Conservation (phyloP, 2,797 vertebrate species). For the Steatocranus sp. region DNA sequence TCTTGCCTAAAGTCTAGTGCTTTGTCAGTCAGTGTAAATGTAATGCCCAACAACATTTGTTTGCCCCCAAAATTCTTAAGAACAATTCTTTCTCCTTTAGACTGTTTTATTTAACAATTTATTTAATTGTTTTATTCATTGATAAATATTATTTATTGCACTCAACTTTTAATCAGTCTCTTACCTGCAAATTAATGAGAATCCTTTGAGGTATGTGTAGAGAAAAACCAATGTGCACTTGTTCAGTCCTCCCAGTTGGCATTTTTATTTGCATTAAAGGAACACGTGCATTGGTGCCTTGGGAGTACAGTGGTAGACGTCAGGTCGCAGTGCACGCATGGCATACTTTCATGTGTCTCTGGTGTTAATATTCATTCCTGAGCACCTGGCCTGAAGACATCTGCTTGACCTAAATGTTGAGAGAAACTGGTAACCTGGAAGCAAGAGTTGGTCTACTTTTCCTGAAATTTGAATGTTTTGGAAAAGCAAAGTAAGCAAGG, state of each 20-base stretch:
- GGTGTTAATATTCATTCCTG: constrained; percentile 33
- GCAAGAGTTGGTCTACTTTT: constrained; percentile 16
- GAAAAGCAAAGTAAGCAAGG: neutral
- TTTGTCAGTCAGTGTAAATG: neutral
- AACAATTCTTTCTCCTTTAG: neutral
- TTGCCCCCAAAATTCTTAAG: neutral
- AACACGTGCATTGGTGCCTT: constrained; percentile 8
- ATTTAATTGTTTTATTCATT: neutral
- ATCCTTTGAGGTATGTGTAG: neutral
- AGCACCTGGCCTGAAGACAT: constrained; percentile 3
- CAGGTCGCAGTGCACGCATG: constrained; percentile 3
- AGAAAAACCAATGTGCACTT: neutral
- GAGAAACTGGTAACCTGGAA: neutral
- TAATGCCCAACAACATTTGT: neutral
- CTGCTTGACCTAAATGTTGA: constrained; percentile 20
- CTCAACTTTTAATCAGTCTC: neutral
- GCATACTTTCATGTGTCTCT: neutral
- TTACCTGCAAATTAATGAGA: neutral
- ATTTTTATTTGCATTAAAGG: neutral
- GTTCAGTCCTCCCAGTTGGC: neutral
- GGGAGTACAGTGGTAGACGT: constrained; percentile 18
- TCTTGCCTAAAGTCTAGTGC: neutral
- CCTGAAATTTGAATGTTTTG: constrained; percentile 32
- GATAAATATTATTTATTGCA: neutral
- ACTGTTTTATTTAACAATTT: neutral